Percentiles rank a stretch among this genome's conserved stretches.
These are phyloP conservation scores for Gymnoscopelus braueri DNA, from an alignment of 2,797 vertebrate genomes.

Conservation along the genomic window DNA sequence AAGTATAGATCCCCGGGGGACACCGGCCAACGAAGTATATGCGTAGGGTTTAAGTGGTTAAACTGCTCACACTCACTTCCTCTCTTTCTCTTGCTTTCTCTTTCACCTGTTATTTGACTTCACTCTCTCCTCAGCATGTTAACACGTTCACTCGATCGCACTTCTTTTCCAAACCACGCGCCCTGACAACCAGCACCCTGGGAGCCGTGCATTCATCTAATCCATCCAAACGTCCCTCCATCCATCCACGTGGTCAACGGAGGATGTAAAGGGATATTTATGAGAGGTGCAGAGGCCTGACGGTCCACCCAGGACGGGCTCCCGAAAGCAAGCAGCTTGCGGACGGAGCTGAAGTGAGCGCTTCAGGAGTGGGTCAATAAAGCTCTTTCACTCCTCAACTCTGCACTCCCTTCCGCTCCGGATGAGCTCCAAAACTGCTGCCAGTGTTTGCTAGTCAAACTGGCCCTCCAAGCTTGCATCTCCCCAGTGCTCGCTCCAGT, in stretches of 20 bases:
- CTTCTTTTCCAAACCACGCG: neutral
- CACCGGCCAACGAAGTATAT: too few relatives aligned
- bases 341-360: conserved; percentile 2
- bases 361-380: conserved; percentile 15
- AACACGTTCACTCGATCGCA: conserved; percentile 14
- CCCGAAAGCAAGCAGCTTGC: conserved; percentile 1
- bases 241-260: neutral
- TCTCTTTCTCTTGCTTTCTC: neutral
- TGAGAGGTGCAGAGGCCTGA: neutral
- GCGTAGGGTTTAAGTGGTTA: too few relatives aligned
- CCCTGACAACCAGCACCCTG: neutral
- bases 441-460: conserved; percentile 13
- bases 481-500: conserved; percentile 1
- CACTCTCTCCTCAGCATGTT: conserved; percentile 3
- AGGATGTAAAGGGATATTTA: conserved; percentile 3
- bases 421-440: conserved; percentile 14
- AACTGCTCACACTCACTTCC: neutral
- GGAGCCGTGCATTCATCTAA: neutral
- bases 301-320: conserved; percentile 7
- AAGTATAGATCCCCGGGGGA: too few relatives aligned
- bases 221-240: neutral
- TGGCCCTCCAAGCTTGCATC: conserved; percentile 2
- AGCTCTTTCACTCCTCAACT: conserved; percentile 21
- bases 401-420: neutral
- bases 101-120: neutral